Percentiles rank a stretch among this genome's conserved stretches.
Evolutionary conservation across 2,113 vertebrate genomes (phyloP).

Genomic region (Periophthalmus modestus): DNA sequence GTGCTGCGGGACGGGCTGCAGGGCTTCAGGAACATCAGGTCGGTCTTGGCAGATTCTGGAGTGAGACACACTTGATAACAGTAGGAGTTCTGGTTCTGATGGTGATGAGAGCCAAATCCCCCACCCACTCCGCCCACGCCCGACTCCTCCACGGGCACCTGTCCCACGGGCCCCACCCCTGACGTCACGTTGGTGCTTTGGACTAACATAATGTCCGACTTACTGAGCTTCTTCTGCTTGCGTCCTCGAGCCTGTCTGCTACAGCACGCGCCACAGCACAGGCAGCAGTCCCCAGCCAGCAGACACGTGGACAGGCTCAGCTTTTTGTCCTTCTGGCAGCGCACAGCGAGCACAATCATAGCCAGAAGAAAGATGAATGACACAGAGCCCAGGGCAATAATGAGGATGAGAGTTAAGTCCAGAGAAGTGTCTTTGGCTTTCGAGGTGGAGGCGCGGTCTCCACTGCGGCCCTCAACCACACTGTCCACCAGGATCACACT

Average conservation of each 20-base stretch:
- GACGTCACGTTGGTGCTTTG: constrained; percentile 86
- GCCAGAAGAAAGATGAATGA: constrained; percentile 96
- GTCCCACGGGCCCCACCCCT: constrained; percentile 79
- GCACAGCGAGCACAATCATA: constrained; percentile 96
- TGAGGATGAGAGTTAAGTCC: constrained; percentile 96
- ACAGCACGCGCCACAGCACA: constrained; percentile 89
- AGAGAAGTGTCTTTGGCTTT: constrained; percentile 86
- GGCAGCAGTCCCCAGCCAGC: constrained; percentile 89
- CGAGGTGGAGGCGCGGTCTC: constrained; percentile 69
- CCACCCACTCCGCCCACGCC: constrained; percentile 75
- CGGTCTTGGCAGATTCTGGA: constrained; percentile 97
- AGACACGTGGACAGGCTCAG: constrained; percentile 92
- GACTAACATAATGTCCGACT: constrained; percentile 98
- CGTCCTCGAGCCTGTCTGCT: constrained; percentile 83
- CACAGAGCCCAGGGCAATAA: constrained; percentile 95
- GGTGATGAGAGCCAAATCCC: constrained; percentile 89
- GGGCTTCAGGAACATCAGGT: constrained; percentile 98
- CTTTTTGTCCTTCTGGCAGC: constrained; percentile 98
- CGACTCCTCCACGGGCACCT: constrained; percentile 89
- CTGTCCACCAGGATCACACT: constrained; percentile 90
- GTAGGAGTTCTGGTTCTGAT: constrained; percentile 95
- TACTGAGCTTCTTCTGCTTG: constrained; percentile 95
- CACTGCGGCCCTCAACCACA: constrained; percentile 81
- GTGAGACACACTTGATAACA: constrained; percentile 99
- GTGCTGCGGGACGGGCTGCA: constrained; percentile 91